These are phyloP conservation scores for Galeopterus variegatus DNA, from an alignment of 2,113 vertebrate species.

Conservation along the genomic window DNA sequence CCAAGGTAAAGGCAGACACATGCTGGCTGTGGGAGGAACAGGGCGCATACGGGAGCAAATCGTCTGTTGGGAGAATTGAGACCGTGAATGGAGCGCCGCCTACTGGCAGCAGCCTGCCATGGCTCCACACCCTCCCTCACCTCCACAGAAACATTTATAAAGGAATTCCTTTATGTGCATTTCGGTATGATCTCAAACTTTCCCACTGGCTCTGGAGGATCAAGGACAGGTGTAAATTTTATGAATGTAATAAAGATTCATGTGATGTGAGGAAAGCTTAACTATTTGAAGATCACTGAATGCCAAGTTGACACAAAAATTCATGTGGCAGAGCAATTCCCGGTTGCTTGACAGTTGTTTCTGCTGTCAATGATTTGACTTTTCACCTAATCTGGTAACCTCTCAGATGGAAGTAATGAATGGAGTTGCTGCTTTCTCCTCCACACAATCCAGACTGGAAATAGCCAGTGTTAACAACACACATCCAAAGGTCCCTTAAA, in stretches of 20 bases:
- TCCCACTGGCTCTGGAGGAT: background rate
- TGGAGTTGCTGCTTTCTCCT: conserved; percentile 72
- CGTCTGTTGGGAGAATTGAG: background rate
- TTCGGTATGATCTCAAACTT: background rate
- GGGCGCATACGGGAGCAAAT: background rate
- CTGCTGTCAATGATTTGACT: conserved; percentile 79
- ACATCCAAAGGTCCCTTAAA: conserved; percentile 19
- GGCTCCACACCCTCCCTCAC: background rate
- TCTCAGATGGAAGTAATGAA: conserved; percentile 76
- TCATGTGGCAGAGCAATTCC: conserved; percentile 76
- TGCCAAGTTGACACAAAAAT: conserved; percentile 77
- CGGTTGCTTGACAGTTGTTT: conserved; percentile 78
- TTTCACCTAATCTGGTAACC: conserved; percentile 80
- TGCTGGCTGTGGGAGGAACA: rapidly evolving
- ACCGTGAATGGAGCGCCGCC: rapidly evolving
- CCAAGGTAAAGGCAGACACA: background rate
- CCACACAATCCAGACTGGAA: conserved; percentile 66
- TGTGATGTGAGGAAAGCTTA: background rate
- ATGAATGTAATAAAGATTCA: conserved; percentile 8
- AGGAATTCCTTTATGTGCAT: background rate
- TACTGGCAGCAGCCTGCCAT: background rate
- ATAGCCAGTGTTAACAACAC: conserved; percentile 77
- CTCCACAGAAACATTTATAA: background rate
- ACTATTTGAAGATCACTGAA: background rate
- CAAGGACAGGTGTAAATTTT: background rate